Evolutionary conservation across 1,140 invertebrate species (phyloP).

Genomic region (Drosophila rhopaloa): DNA sequence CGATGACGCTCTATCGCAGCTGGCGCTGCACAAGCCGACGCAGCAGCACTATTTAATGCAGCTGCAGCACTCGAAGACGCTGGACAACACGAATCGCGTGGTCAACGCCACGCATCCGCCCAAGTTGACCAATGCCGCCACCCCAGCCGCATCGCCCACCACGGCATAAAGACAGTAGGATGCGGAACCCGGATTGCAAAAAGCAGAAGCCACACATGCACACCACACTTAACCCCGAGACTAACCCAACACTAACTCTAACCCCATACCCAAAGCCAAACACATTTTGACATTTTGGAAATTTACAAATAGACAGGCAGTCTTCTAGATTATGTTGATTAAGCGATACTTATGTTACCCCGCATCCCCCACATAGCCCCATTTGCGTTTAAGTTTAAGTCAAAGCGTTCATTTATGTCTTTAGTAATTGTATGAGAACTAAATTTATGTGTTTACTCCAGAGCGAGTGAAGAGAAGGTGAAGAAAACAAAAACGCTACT

Average conservation of each 20-base stretch:
- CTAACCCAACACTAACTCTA: slow-evolving; percentile 35
- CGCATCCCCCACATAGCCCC: slow-evolving; percentile 33
- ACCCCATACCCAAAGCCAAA: slow-evolving; percentile 20
- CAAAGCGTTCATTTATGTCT: slow-evolving; percentile 67
- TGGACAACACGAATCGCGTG: slow-evolving; percentile 76
- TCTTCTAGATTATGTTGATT: slow-evolving; percentile 62
- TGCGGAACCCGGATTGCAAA: slow-evolving; percentile 5
- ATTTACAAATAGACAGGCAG: slow-evolving; percentile 80
- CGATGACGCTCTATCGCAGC: slow-evolving; percentile 93
- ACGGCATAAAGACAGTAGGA: slow-evolving; percentile 67
- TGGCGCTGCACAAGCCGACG: slow-evolving; percentile 95
- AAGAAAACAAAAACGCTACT: slow-evolving; percentile 37
- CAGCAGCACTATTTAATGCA: slow-evolving; percentile 94
- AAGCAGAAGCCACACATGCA: slow-evolving; percentile 27
- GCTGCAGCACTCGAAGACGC: slow-evolving; percentile 86
- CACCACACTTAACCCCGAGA: slow-evolving; percentile 31
- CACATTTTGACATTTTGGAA: slow-evolving; percentile 73
- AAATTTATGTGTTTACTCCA: slow-evolving; percentile 64
- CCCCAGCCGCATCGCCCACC: slow-evolving; percentile 75
- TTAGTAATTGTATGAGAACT: slow-evolving; percentile 64
- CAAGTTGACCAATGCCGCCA: slow-evolving; percentile 65
- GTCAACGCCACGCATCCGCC: slow-evolving; percentile 76
- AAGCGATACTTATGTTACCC: slow-evolving; percentile 49
- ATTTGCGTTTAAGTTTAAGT: slow-evolving; percentile 69
- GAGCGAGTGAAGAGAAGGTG: slow-evolving; percentile 23